Conservation (phyloP, 2,113 vertebrate species). For the Pungitius pungitius region DNA sequence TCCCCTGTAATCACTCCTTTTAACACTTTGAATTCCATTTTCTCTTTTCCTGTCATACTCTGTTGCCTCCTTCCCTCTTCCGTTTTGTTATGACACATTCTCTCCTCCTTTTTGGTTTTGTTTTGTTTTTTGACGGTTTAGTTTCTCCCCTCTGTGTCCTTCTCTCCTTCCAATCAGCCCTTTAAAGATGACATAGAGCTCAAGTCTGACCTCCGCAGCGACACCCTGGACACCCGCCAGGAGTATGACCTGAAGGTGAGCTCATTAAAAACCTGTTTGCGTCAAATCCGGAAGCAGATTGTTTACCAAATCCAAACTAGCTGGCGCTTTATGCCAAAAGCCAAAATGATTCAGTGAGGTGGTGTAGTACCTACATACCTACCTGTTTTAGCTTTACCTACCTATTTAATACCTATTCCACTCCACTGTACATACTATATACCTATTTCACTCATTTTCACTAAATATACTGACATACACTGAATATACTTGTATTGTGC, state of each 20-base stretch:
- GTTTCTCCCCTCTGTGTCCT: conserved; percentile 85
- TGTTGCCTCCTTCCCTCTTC: conserved; percentile 64
- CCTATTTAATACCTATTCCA: no score
- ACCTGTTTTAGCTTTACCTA: no score
- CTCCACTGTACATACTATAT: no score
- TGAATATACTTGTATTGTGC: no score
- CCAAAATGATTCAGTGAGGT: not conserved
- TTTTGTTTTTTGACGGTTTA: conserved; percentile 82
- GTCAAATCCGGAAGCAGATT: not conserved
- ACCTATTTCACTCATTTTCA: no score
- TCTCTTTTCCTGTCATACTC: conserved; percentile 67
- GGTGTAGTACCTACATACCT: not conserved
- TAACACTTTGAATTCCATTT: conserved; percentile 67
- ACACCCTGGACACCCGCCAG: conserved; percentile 95
- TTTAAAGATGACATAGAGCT: conserved; percentile 97
- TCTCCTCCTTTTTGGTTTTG: conserved; percentile 58
- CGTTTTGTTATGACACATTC: conserved; percentile 56
- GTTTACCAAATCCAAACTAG: not conserved
- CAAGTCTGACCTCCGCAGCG: conserved; percentile 94
- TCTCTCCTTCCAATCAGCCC: conserved; percentile 87
- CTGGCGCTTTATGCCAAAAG: not conserved
- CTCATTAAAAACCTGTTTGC: not conserved
- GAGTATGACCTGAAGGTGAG: conserved; percentile 96
- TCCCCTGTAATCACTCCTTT: conserved; percentile 56
- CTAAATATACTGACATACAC: no score